Conservation (phyloP, 2,888 invertebrate species). For the Ptilodon capucinus region DNA sequence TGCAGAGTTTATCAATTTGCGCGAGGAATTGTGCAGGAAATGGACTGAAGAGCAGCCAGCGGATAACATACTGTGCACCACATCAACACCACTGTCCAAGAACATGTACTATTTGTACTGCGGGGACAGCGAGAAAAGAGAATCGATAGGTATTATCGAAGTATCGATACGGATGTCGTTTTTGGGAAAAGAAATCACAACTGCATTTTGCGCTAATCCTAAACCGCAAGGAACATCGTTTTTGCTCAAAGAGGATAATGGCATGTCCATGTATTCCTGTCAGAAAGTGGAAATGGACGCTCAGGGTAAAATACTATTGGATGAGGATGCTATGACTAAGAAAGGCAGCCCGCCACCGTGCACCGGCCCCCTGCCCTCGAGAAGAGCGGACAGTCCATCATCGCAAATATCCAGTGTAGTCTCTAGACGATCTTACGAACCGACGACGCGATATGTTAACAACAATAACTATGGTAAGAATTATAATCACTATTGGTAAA, state of each 20-base stretch:
- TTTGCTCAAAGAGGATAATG: constrained; percentile 65
- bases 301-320: constrained; percentile 68
- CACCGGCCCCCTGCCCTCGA: constrained; percentile 18
- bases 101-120: constrained; percentile 69
- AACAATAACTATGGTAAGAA: constrained; percentile 36
- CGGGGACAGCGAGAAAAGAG: constrained; percentile 52
- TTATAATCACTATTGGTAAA: background rate
- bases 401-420: constrained; percentile 48
- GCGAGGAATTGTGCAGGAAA: constrained; percentile 67
- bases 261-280: constrained; percentile 73
- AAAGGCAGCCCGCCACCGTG: constrained; percentile 33
- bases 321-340: constrained; percentile 60
- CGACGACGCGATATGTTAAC: constrained; percentile 18
- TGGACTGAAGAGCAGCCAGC: constrained; percentile 66
- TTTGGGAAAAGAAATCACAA: constrained; percentile 75
- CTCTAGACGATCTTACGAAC: constrained; percentile 36
- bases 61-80: constrained; percentile 69
- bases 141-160: constrained; percentile 71
- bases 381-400: constrained; percentile 44
- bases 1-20: constrained; percentile 55
- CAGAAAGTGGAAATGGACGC: constrained; percentile 77
- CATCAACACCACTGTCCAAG: constrained; percentile 66
- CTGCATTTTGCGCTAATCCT: constrained; percentile 61
- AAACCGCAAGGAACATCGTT: constrained; percentile 58
- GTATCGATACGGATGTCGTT: constrained; percentile 72